phyloP scores from a whole-genome alignment of 2,113 vertebrate genomes.

The Callospermophilus lateralis region DNA sequence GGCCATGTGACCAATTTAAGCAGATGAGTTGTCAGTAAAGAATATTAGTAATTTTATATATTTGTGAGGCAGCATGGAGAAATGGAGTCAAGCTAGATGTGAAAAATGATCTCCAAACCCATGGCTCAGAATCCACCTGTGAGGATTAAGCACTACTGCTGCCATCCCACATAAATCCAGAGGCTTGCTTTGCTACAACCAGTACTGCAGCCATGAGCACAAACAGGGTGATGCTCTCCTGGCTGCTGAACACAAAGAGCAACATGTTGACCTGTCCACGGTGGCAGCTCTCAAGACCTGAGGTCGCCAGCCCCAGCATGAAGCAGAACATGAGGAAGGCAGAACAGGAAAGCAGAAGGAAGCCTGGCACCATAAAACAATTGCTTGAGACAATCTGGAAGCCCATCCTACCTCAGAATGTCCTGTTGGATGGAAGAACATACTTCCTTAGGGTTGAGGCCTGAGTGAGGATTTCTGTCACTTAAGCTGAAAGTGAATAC shows the following conservation, averaged over 20 bases:
- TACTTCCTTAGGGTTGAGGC: no score
- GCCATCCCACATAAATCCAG: background rate
- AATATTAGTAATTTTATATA: background rate
- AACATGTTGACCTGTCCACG: background rate
- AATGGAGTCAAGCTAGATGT: background rate
- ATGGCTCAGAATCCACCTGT: background rate
- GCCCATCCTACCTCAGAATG: background rate
- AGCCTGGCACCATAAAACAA: background rate
- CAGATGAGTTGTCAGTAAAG: background rate
- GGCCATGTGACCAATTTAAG: background rate
- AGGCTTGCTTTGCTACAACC: background rate
- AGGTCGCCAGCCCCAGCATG: no score
- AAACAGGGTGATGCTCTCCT: background rate
- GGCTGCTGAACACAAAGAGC: background rate
- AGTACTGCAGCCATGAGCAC: rapidly evolving
- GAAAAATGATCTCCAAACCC: no score
- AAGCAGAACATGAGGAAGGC: background rate
- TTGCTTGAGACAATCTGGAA: background rate
- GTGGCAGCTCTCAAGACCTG: background rate
- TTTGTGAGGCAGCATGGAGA: background rate
- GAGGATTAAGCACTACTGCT: no score
- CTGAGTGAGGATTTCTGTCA: background rate
- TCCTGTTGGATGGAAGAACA: background rate
- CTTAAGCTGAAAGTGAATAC: background rate
- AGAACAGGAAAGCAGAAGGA: background rate